Evolutionary conservation across 1,140 invertebrate species (phyloP).

Genomic region (Bilobella aurantiaca): DNA sequence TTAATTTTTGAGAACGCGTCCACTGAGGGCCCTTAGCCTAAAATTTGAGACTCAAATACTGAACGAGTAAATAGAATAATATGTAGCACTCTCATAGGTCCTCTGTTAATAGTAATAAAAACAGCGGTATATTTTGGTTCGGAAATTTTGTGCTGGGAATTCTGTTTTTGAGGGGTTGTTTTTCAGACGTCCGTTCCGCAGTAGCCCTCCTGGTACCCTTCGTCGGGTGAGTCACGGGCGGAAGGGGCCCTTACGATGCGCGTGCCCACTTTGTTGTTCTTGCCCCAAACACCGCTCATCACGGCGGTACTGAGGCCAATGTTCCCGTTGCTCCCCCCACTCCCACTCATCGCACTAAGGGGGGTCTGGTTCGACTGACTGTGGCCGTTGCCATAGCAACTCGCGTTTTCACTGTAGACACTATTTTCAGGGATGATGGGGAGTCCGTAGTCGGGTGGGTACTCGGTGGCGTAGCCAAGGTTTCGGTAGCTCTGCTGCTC

Average conservation of each 20-base stretch:
- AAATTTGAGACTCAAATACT: too few relatives aligned
- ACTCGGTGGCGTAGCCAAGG: slow-evolving; percentile 41
- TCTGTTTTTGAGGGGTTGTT: too few relatives aligned
- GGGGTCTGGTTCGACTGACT: slow-evolving; percentile 20
- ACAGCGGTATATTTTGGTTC: too few relatives aligned
- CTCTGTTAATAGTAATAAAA: too few relatives aligned
- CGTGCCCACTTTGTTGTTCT: slow-evolving; percentile 55
- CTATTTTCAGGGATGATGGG: slow-evolving; percentile 48
- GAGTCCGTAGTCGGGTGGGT: slow-evolving; percentile 66
- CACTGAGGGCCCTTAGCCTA: not conserved
- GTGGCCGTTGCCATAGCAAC: slow-evolving; percentile 19
- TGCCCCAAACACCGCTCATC: slow-evolving; percentile 52
- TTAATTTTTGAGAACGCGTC: not conserved
- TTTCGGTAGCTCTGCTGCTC: slow-evolving; percentile 34
- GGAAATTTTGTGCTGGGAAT: too few relatives aligned
- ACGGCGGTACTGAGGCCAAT: slow-evolving; percentile 51
- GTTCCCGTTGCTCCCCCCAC: slow-evolving; percentile 59
- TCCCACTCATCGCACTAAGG: slow-evolving; percentile 47
- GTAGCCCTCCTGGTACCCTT: slow-evolving; percentile 74
- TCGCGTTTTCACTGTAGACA: slow-evolving; percentile 28
- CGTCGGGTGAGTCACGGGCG: slow-evolving; percentile 72
- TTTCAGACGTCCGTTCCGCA: slow-evolving; percentile 80
- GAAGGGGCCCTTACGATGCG: slow-evolving; percentile 43
- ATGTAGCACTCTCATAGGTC: too few relatives aligned
- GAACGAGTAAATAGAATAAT: too few relatives aligned